A percentile compares a stretch with the other conserved stretches of the same genome.
phyloP scores from a whole-genome alignment of 2,888 invertebrate genomes.

The Onthophagus sagittarius region DNA sequence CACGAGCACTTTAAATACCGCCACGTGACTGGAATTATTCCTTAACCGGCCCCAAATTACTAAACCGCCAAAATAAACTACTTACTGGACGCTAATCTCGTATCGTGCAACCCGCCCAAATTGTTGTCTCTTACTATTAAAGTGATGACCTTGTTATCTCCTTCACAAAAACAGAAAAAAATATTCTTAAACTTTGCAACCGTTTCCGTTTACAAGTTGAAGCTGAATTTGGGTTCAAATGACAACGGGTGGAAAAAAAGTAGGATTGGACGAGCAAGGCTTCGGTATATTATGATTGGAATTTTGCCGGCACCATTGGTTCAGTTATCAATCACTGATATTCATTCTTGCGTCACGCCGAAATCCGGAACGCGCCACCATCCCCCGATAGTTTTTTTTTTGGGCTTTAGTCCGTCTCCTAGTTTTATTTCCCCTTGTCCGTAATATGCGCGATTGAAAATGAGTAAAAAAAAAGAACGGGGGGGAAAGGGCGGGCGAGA shows the following conservation, averaged over 20 bases:
- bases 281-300: background rate
- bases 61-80: background rate
- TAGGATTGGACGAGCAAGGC: background rate
- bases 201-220: too few relatives aligned
- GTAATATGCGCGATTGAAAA: slow-evolving; percentile 2
- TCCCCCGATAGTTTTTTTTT: background rate
- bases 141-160: too few relatives aligned
- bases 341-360: background rate
- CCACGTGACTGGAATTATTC: slow-evolving; percentile 42
- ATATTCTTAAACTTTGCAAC: too few relatives aligned
- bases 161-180: background rate
- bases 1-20: slow-evolving; percentile 40
- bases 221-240: background rate
- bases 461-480: background rate
- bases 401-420: background rate
- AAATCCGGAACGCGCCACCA: background rate
- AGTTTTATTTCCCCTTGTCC: background rate
- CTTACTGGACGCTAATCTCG: background rate
- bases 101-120: background rate
- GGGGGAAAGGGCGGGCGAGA: background rate
- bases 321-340: background rate
- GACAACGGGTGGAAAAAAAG: background rate
- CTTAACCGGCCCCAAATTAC: slow-evolving; percentile 8
- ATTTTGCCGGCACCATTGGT: background rate
- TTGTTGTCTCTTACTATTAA: background rate